Percentiles rank a stretch among this genome's conserved stretches.
phyloP scores from a whole-genome alignment of 2,888 invertebrate genomes.

The Pediacus dermestoides region DNA sequence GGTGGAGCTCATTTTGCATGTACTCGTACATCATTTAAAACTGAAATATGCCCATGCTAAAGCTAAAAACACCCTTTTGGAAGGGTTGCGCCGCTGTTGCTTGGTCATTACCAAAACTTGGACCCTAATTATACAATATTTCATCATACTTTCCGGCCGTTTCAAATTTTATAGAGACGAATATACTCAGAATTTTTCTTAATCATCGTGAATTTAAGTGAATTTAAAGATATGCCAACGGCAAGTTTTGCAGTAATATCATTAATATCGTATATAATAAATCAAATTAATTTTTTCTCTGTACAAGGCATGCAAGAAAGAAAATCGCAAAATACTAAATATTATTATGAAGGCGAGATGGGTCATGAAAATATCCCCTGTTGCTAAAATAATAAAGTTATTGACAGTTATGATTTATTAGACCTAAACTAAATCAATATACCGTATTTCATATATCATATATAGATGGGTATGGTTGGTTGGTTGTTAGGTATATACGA shows the following conservation, averaged over 20 bases:
- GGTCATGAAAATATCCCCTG: constrained; percentile 28
- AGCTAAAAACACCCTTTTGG: constrained; percentile 12
- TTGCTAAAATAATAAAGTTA: constrained; percentile 43
- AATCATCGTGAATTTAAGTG: no score
- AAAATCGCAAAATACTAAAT: constrained; percentile 6
- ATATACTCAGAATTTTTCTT: no score
- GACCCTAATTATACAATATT: constrained; percentile 14
- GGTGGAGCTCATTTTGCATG: constrained; percentile 12
- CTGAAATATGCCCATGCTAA: constrained; percentile 13
- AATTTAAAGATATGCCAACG: no score
- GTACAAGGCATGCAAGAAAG: no score
- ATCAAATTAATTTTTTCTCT: no score
- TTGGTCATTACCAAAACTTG: constrained; percentile 8
- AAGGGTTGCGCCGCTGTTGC: not conserved
- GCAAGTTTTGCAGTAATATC: no score
- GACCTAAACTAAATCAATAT: constrained; percentile 41
- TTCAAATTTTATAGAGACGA: no score
- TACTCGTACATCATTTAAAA: constrained; percentile 15
- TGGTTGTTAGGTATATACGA: no score
- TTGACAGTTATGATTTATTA: constrained; percentile 45
- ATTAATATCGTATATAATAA: no score
- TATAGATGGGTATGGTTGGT: no score
- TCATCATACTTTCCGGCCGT: constrained; percentile 15
- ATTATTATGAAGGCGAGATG: constrained; percentile 12
- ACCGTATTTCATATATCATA: constrained; percentile 39